Conservation (phyloP, 2,888 invertebrate genomes). For the Heteromurus nitidus region DNA sequence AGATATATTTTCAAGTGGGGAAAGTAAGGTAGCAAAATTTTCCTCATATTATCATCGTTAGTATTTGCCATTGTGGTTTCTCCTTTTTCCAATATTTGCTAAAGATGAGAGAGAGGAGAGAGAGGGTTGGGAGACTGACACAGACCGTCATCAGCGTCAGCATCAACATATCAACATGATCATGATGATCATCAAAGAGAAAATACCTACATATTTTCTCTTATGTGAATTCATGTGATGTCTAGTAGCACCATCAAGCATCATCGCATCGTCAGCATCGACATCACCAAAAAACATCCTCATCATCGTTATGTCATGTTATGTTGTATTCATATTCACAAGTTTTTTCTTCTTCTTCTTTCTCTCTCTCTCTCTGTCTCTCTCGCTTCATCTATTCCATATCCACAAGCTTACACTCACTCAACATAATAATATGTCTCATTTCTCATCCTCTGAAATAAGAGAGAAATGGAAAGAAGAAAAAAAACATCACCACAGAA, state of each 20-base stretch:
- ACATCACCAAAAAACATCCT: not conserved
- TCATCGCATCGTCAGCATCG: not conserved
- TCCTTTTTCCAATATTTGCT: constrained; percentile 4
- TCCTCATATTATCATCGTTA: constrained; percentile 39
- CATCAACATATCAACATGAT: not conserved
- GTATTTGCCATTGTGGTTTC: constrained; percentile 45
- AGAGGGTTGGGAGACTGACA: constrained; percentile 2
- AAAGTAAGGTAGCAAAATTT: not conserved
- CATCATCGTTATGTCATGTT: not conserved
- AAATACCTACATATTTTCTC: no score
- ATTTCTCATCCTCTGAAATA: no score
- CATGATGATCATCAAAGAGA: not conserved
- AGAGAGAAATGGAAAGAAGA: not conserved
- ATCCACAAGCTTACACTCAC: not conserved
- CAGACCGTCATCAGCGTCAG: not conserved
- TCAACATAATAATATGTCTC: not conserved
- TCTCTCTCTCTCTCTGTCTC: not conserved
- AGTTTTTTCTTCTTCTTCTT: constrained; percentile 8
- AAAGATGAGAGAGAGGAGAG: no score
- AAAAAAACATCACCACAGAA: not conserved
- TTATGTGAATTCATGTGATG: no score
- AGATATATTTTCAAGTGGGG: not conserved
- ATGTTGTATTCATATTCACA: constrained; percentile 13
- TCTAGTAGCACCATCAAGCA: not conserved
- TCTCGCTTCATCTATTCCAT: not conserved